These are phyloP conservation scores for Megalops atlanticus DNA, from an alignment of 2,113 vertebrate genomes.

Conservation along the genomic window DNA sequence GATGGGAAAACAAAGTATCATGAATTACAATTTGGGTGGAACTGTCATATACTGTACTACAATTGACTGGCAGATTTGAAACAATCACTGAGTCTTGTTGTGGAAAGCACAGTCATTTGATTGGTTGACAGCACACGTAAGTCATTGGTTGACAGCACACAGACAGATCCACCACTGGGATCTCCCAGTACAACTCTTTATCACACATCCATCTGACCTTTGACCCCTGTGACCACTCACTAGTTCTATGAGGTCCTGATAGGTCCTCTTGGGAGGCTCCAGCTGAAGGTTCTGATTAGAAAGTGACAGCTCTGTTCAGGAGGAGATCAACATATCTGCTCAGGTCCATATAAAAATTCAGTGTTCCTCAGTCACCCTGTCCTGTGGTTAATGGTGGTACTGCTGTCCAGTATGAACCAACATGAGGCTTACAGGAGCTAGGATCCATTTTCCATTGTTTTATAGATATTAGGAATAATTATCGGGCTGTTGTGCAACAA, in stretches of 20 bases:
- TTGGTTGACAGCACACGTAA: too few relatives aligned
- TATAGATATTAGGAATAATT: neutral
- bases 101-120: too few relatives aligned
- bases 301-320: slow-evolving; percentile 2
- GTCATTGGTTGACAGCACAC: too few relatives aligned
- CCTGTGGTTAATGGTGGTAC: neutral
- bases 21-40: too few relatives aligned
- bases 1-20: too few relatives aligned
- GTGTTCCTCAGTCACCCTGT: neutral
- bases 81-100: too few relatives aligned
- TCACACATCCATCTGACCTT: neutral
- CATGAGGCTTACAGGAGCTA: neutral
- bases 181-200: neutral
- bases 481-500: neutral
- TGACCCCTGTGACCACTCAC: neutral
- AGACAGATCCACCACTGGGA: too few relatives aligned
- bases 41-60: neutral
- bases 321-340: neutral
- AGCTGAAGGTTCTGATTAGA: neutral
- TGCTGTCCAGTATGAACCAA: neutral
- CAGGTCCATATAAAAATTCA: neutral
- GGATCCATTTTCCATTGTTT: too few relatives aligned
- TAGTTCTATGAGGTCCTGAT: neutral
- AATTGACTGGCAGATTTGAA: neutral
- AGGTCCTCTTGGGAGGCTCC: neutral